Evolutionary conservation across 2,113 vertebrate species (phyloP), one percentile per base, ranked within the genome.

Genomic region (Oceanites oceanicus): DNA sequence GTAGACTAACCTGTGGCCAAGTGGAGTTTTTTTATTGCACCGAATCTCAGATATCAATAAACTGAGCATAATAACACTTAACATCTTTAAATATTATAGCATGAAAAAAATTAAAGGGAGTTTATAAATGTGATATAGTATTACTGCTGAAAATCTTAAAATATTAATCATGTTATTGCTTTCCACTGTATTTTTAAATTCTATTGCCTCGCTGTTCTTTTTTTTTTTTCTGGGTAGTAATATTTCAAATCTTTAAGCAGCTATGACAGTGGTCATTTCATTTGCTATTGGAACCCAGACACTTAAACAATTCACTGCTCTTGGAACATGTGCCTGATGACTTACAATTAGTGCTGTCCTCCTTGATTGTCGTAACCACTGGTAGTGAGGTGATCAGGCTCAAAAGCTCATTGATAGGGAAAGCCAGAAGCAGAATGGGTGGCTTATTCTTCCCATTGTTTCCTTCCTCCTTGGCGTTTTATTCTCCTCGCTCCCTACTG

Each of bases 151-250:
- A 92, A 92, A 72, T 42, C 11, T 49, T 88, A 56, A 70, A 91
- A n/a, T 61, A 77, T 38, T 65, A 70, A 68, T 56, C 10, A 62
- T 38, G 32, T 34, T 80, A 61, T 56, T 77, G 20, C 40, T 92
- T 94, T 91, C 15, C 6, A 45, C 9, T 56, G 7, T 40, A 42
- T 80, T 76, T 88, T 86, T 27, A 56, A 56, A 38, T 92, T 65
- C 29, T 73, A 15, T 65, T 50, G 1, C 23, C 21, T 65, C 0
- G 0, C 1, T 84, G 15, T 86, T 44, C 0, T 12, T 76, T 81
- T 66, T 70, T 52, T 44, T 10, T 45, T 40, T 49, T n/a, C n/a
- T n/a, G 4, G 1, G 16, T 70, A 68, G n/a, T 13, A 9, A 62
- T 56, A 62, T 77, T 77, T 93, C 42, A 77, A n/a, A 87, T 6